These are phyloP conservation scores for Centropyge bicolor DNA, from an alignment of 2,797 vertebrate species.

Conservation along the genomic window DNA sequence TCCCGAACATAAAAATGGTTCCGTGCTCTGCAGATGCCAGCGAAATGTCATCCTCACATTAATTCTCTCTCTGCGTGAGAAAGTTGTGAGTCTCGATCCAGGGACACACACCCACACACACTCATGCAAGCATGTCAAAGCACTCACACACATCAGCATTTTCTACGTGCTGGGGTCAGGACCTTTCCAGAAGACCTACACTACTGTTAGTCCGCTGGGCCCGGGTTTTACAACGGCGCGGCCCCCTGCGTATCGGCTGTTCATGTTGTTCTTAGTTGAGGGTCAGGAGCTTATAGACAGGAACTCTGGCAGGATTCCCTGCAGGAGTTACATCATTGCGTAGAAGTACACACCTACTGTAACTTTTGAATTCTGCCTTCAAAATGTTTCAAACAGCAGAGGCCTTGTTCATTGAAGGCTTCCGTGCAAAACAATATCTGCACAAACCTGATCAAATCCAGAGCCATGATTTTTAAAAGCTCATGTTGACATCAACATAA, in stretches of 20 bases:
- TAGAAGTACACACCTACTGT: constrained; percentile 28
- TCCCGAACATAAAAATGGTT: constrained; percentile 74
- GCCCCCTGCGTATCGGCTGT: constrained; percentile 33
- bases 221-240: constrained; percentile 49
- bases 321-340: constrained; percentile 34
- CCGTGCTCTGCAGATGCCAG: constrained; percentile 71
- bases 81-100: constrained; percentile 48
- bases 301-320: constrained; percentile 38
- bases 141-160: constrained; percentile 42
- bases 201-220: constrained; percentile 37
- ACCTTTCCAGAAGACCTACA: constrained; percentile 68
- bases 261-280: constrained; percentile 57
- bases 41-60: constrained; percentile 82
- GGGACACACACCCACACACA: constrained; percentile 32
- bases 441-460: constrained; percentile 27
- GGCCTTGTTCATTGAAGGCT: constrained; percentile 27
- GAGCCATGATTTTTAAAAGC: constrained; percentile 30
- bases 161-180: constrained; percentile 54
- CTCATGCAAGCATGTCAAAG: constrained; percentile 28
- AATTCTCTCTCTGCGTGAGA: constrained; percentile 69
- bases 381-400: constrained; percentile 36
- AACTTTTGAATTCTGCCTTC: constrained; percentile 37
- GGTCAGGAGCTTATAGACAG: constrained; percentile 55
- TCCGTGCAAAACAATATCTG: constrained; percentile 7
- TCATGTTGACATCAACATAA: constrained; percentile 2